A percentile compares a stretch with the other conserved stretches of the same genome.
Conservation (phyloP, 2,113 vertebrate genomes). For the Xiphophorus hellerii region DNA sequence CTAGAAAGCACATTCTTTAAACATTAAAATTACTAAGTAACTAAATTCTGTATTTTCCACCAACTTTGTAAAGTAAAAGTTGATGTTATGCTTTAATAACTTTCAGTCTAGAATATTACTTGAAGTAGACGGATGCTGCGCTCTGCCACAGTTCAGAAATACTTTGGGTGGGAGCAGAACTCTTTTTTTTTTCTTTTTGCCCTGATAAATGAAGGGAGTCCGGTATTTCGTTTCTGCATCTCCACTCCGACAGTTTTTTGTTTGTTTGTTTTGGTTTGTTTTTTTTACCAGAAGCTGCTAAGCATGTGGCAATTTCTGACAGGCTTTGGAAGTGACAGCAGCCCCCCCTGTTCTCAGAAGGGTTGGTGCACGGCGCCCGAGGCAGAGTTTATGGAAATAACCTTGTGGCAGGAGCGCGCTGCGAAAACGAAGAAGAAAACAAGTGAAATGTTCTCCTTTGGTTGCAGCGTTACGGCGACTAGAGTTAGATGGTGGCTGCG, state of each 20-base stretch:
- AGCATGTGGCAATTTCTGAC: slow-evolving; percentile 8
- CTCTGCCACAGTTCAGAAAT: neutral
- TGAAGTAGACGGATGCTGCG: neutral
- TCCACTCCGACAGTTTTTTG: neutral
- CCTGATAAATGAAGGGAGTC: neutral
- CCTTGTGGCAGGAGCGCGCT: neutral
- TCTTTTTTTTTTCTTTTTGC: neutral
- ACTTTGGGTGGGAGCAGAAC: neutral
- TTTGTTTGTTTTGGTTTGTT: no score
- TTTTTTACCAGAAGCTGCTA: neutral
- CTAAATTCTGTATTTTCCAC: neutral
- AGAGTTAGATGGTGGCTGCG: neutral
- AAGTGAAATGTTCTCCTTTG: slow-evolving; percentile 6
- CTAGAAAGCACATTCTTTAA: no score
- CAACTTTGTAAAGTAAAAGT: neutral
- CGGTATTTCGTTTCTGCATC: no score
- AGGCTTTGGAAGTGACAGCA: slow-evolving; percentile 12
- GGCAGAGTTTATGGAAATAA: slow-evolving; percentile 19
- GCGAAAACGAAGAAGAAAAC: slow-evolving; percentile 8
- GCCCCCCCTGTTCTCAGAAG: slow-evolving; percentile 9
- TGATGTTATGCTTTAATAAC: neutral
- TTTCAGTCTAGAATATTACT: no score
- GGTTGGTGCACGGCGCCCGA: slow-evolving; percentile 4
- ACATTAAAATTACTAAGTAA: no score
- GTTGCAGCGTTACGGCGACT: neutral